These are phyloP conservation scores for Euborellia annulipes DNA, from an alignment of 1,140 invertebrate genomes.

Conservation along the genomic window DNA sequence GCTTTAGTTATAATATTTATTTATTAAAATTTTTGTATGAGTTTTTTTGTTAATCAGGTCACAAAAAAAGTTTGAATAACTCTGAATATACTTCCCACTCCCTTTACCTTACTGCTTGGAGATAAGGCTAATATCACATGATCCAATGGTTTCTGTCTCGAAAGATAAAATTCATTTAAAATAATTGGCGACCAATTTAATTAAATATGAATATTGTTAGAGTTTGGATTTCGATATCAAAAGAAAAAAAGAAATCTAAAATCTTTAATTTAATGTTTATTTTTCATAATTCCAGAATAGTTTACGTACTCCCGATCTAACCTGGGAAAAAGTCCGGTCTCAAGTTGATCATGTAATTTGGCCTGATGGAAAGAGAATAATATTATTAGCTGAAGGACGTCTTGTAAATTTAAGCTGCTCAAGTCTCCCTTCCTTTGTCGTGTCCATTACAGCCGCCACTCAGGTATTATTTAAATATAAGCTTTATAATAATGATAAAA, in stretches of 20 bases:
- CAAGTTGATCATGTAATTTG: conserved; percentile 96
- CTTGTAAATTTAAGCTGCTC: conserved; percentile 94
- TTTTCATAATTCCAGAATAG: conserved; percentile 52
- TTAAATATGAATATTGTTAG: conserved; percentile 5
- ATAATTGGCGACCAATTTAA: too few species aligned
- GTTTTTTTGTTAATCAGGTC: too few species aligned
- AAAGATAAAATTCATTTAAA: too few species aligned
- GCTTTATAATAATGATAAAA: neutral
- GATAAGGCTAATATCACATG: too few species aligned
- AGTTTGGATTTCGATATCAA: conserved; percentile 4
- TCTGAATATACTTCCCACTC: too few species aligned
- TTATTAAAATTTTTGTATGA: too few species aligned
- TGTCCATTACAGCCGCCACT: conserved; percentile 86
- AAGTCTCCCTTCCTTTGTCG: conserved; percentile 92
- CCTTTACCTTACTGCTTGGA: too few species aligned
- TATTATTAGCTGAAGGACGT: conserved; percentile 86
- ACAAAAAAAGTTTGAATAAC: too few species aligned
- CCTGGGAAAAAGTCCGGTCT: conserved; percentile 93
- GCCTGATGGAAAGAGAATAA: conserved; percentile 82
- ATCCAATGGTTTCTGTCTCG: too few species aligned
- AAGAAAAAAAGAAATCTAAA: conserved; percentile 9
- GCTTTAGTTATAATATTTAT: too few species aligned
- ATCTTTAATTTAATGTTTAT: neutral
- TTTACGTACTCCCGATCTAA: conserved; percentile 79
- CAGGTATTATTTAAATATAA: conserved; percentile 35